These are phyloP conservation scores for Eudorcas thomsonii DNA, from an alignment of 2,113 vertebrate species.

Conservation along the genomic window DNA sequence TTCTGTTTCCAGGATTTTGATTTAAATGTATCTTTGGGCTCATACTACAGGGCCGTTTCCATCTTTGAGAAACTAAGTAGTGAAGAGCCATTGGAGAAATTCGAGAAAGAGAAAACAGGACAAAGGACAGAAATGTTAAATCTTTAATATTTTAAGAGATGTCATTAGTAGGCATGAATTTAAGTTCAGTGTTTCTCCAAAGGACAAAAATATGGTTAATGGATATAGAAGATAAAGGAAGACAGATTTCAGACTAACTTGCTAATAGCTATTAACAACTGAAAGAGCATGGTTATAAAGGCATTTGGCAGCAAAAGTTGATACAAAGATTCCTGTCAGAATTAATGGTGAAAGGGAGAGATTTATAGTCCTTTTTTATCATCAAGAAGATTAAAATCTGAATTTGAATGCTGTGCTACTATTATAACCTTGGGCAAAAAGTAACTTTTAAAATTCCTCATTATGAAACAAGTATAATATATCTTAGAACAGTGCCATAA, in stretches of 20 bases:
- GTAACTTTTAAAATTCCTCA: not conserved
- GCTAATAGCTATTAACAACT: not conserved
- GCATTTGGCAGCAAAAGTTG: not conserved
- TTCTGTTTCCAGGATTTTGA: not conserved
- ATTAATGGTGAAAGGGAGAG: not conserved
- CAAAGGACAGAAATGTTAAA: not conserved
- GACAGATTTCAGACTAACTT: not conserved
- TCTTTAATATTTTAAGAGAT: not conserved
- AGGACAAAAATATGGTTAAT: not conserved
- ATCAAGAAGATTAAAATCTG: not conserved
- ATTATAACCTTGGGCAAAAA: not conserved
- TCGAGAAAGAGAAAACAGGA: not conserved
- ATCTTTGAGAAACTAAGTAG: not conserved
- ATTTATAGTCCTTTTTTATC: not conserved
- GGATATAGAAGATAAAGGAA: not conserved
- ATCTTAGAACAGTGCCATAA: not conserved
- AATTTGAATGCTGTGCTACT: not conserved
- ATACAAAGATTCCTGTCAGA: not conserved
- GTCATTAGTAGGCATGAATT: not conserved
- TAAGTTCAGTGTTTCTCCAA: not conserved
- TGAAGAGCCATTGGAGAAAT: not conserved
- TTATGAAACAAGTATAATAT: not conserved
- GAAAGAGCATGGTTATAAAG: not conserved
- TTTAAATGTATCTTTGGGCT: not conserved
- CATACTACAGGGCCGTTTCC: not conserved